Conservation (phyloP, 2,888 invertebrate species). For the Trissonchulus sp. region DNA sequence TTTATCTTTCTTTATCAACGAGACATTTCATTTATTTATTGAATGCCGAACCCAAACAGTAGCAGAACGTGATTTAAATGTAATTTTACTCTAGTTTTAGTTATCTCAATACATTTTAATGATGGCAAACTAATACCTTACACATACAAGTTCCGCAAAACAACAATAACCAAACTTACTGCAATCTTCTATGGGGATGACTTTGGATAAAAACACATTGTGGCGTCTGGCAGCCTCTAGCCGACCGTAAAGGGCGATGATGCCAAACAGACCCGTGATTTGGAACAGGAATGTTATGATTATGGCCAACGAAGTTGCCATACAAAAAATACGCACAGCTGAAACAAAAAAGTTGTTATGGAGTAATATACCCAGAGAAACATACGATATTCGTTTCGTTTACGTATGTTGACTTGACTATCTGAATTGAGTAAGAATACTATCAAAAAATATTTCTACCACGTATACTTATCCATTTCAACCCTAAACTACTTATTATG, state of each 20-base stretch:
- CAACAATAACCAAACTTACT: neutral
- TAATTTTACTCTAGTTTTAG: neutral
- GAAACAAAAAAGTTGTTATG: too few relatives aligned
- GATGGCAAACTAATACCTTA: neutral
- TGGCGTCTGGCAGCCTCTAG: constrained; percentile 77
- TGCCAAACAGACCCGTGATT: constrained; percentile 81
- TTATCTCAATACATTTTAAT: neutral
- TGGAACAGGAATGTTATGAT: constrained; percentile 82
- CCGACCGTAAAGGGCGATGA: constrained; percentile 78
- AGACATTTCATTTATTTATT: too few relatives aligned
- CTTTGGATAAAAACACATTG: constrained; percentile 58
- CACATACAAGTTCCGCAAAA: neutral
- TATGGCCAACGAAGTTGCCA: constrained; percentile 83
- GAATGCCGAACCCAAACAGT: too few relatives aligned
- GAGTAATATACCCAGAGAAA: too few relatives aligned
- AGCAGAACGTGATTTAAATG: too few relatives aligned
- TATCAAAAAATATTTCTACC: too few relatives aligned
- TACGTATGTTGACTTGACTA: too few relatives aligned
- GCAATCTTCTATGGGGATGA: neutral
- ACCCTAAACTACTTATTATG: too few relatives aligned
- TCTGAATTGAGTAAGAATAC: too few relatives aligned
- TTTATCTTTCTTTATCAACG: too few relatives aligned
- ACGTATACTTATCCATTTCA: too few relatives aligned
- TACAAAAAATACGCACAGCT: constrained; percentile 84
- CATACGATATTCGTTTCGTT: too few relatives aligned